These are phyloP conservation scores for Catostomus latipinnis DNA, from an alignment of 2,797 vertebrate species.

Conservation along the genomic window DNA sequence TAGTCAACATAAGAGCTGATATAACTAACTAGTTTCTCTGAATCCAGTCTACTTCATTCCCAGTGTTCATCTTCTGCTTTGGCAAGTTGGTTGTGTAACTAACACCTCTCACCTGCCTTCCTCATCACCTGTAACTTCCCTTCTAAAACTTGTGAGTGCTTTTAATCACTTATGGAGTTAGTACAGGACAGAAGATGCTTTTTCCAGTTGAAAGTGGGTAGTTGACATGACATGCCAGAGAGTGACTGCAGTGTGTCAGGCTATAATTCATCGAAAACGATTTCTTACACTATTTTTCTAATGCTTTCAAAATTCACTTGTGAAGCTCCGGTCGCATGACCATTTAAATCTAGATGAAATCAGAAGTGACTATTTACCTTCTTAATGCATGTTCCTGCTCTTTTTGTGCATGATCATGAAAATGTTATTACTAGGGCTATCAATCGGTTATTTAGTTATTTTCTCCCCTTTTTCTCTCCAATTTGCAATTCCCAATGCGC, in stretches of 20 bases:
- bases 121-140: background rate
- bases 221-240: constrained; percentile 1
- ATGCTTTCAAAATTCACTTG: too few relatives aligned
- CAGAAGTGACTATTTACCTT: too few relatives aligned
- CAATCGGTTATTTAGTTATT: too few relatives aligned
- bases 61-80: background rate
- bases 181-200: background rate
- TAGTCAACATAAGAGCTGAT: constrained; percentile 14
- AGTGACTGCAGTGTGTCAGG: background rate
- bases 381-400: too few relatives aligned
- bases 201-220: constrained; percentile 3
- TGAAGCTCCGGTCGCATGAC: too few relatives aligned
- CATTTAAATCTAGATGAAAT: too few relatives aligned
- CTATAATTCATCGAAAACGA: background rate
- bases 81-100: background rate
- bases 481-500: too few relatives aligned
- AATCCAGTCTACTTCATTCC: background rate
- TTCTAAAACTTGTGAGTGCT: background rate
- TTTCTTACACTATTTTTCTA: background rate
- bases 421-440: too few relatives aligned
- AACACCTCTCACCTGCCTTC: background rate
- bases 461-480: too few relatives aligned
- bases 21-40: constrained; percentile 1
- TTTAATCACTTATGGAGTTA: background rate
- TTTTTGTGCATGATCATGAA: too few relatives aligned